These are phyloP conservation scores for Coenonympha arcania DNA, from an alignment of 2,888 invertebrate species.

Conservation along the genomic window DNA sequence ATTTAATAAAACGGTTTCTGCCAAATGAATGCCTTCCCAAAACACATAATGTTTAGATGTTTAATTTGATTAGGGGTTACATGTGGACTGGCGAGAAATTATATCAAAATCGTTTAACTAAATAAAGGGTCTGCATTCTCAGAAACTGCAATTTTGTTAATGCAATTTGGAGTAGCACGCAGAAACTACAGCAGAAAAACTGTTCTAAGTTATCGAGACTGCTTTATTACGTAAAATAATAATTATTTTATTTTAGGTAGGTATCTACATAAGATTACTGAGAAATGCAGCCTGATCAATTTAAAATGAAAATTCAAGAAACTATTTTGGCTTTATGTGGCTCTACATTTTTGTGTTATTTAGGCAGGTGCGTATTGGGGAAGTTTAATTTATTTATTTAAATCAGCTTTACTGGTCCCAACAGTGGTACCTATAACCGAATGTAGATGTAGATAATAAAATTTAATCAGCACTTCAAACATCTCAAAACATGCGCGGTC, in stretches of 20 bases:
- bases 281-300: background rate
- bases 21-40: constrained; percentile 60
- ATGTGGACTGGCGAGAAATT: constrained; percentile 50
- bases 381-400: background rate
- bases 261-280: background rate
- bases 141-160: constrained; percentile 43
- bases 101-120: constrained; percentile 63
- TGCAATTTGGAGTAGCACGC: constrained; percentile 8
- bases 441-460: constrained; percentile 6
- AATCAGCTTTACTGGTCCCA: too few relatives aligned
- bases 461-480: constrained; percentile 1
- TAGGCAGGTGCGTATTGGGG: background rate
- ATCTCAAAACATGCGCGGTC: constrained; percentile 1
- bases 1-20: constrained; percentile 56
- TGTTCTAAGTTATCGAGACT: background rate
- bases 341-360: too few relatives aligned
- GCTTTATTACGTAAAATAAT: background rate
- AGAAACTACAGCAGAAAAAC: background rate
- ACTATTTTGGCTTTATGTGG: too few relatives aligned
- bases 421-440: too few relatives aligned
- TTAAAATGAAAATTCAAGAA: background rate
- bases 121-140: constrained; percentile 48
- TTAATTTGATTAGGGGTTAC: constrained; percentile 65
- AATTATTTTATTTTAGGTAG: background rate
- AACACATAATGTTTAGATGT: constrained; percentile 66